Conservation (phyloP, 2,797 vertebrate species). For the Apogon talboti region DNA sequence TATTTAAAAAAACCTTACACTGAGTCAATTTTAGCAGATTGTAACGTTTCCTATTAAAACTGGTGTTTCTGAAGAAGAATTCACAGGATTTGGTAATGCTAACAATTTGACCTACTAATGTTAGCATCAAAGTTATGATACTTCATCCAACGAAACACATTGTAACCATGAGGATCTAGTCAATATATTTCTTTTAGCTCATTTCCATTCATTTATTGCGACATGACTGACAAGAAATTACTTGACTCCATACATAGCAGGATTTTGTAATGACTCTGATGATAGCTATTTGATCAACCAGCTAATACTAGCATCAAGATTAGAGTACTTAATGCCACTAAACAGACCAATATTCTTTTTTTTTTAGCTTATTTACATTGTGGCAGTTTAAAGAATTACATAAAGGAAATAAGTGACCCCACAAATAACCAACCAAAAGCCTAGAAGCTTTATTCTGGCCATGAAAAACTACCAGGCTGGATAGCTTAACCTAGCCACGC, state of each 20-base stretch:
- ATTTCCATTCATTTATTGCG: neutral
- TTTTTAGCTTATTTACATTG: no score
- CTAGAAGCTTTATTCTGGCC: no score
- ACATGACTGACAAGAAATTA: neutral
- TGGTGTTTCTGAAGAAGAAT: neutral
- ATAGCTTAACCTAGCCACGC: no score
- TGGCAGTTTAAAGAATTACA: no score
- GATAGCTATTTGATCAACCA: no score
- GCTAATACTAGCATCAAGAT: no score
- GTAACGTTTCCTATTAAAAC: neutral
- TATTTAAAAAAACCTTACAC: neutral
- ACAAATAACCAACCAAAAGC: no score
- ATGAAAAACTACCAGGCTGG: no score
- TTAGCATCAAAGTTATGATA: neutral
- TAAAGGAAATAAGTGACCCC: no score
- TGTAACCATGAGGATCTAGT: neutral
- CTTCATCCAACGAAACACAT: neutral
- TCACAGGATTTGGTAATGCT: neutral
- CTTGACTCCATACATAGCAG: neutral
- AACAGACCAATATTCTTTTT: no score
- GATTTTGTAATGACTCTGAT: neutral
- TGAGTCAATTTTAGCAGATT: neutral
- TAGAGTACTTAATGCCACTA: no score
- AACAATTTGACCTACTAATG: neutral
- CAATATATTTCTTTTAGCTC: neutral